Conservation (phyloP, 1,140 invertebrate genomes). For the Hyles euphorbiae region DNA sequence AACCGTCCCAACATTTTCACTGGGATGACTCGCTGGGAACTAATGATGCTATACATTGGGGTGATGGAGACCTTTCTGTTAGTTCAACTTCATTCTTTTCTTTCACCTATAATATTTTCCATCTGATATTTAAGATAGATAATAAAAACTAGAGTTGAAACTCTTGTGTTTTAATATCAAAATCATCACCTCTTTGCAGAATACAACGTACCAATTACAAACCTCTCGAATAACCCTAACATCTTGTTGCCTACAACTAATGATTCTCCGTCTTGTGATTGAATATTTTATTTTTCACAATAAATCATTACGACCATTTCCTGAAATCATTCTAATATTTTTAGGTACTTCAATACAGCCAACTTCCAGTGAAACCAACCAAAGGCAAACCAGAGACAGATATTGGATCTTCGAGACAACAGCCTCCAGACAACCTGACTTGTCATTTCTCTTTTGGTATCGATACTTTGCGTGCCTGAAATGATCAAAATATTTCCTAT, state of each 20-base stretch:
- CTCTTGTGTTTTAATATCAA: too few relatives aligned
- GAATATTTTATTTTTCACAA: too few relatives aligned
- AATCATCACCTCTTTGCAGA: too few relatives aligned
- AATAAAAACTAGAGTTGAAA: too few relatives aligned
- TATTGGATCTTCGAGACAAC: conserved; percentile 37
- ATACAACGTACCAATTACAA: too few relatives aligned
- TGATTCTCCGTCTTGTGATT: too few relatives aligned
- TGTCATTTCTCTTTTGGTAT: conserved; percentile 65
- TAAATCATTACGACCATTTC: too few relatives aligned
- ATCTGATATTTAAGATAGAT: neutral
- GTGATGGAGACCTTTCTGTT: conserved; percentile 56
- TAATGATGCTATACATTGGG: conserved; percentile 56
- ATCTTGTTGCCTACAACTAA: too few relatives aligned
- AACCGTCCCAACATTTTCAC: conserved; percentile 54
- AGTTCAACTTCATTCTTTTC: conserved; percentile 55
- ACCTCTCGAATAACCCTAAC: too few relatives aligned
- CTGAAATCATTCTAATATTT: neutral
- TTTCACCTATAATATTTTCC: neutral
- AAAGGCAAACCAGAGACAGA: conserved; percentile 54
- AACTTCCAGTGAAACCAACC: conserved; percentile 32
- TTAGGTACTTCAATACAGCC: conserved; percentile 52
- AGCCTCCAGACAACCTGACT: conserved; percentile 53
- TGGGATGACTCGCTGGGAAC: conserved; percentile 58
- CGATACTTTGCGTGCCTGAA: conserved; percentile 38
- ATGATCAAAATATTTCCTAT: neutral